phyloP scores from a whole-genome alignment of 2,113 vertebrate species.

The Sakesphorus luctuosus region DNA sequence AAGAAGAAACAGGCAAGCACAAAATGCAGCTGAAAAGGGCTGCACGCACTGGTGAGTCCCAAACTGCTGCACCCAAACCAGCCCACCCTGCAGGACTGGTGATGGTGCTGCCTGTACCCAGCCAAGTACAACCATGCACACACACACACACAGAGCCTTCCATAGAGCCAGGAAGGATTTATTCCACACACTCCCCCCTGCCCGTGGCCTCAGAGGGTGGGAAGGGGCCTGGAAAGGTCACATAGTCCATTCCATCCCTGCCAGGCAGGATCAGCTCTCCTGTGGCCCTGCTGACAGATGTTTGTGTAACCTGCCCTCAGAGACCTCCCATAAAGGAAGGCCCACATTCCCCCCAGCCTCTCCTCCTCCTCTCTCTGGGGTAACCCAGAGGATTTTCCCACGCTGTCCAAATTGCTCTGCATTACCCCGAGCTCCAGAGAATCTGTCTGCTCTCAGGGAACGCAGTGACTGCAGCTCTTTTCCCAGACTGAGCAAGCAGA shows the following conservation, averaged over 20 bases:
- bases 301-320: conserved; percentile 63
- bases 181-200: not conserved
- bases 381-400: conserved; percentile 47
- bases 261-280: conserved; percentile 39
- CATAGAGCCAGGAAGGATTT: not conserved
- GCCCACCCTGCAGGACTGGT: accelerated
- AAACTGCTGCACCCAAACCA: not conserved
- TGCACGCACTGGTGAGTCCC: not conserved
- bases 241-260: not conserved
- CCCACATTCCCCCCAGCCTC: not conserved
- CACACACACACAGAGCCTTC: not conserved
- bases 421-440: not conserved
- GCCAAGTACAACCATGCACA: not conserved
- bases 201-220: not conserved
- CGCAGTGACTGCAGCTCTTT: not conserved
- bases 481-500: not conserved
- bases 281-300: not conserved
- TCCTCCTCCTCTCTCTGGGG: conserved; percentile 20
- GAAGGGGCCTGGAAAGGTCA: conserved; percentile 42
- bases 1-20: not conserved
- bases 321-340: conserved; percentile 25
- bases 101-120: not conserved
- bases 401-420: not conserved
- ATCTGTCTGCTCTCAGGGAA: not conserved
- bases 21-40: not conserved